These are phyloP conservation scores for Zaprionus bogoriensis DNA, from an alignment of 2,888 invertebrate species.

Conservation along the genomic window DNA sequence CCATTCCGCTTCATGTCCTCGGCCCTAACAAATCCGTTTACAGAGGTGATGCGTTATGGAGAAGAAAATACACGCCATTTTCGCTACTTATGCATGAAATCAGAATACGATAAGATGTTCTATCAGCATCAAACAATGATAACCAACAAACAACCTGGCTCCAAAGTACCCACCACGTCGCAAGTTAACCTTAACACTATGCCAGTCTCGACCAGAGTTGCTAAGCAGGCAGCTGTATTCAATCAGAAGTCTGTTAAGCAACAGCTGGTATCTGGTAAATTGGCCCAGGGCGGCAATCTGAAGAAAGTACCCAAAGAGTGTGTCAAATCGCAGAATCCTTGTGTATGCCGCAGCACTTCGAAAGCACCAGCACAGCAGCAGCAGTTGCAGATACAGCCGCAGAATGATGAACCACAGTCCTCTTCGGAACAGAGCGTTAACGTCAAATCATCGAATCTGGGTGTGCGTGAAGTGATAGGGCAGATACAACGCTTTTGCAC, in stretches of 20 bases:
- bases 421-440: constrained; percentile 65
- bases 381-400: constrained; percentile 14
- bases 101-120: constrained; percentile 82
- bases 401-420: constrained; percentile 40
- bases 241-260: constrained; percentile 33
- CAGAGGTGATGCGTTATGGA: constrained; percentile 80
- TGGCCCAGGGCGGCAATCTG: background rate
- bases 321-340: constrained; percentile 38
- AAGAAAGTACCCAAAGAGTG: constrained; percentile 16
- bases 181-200: too few relatives aligned
- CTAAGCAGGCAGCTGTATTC: constrained; percentile 28
- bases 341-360: constrained; percentile 52
- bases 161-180: constrained; percentile 24
- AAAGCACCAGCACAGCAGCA: constrained; percentile 26
- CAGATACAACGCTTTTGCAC: constrained; percentile 74
- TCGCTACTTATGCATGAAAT: constrained; percentile 82
- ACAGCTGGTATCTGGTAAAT: constrained; percentile 19
- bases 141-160: constrained; percentile 30
- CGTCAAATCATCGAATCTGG: constrained; percentile 73
- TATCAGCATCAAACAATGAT: constrained; percentile 79
- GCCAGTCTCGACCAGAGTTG: constrained; percentile 5
- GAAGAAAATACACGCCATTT: constrained; percentile 82
- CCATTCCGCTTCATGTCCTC: too few relatives aligned
- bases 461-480: constrained; percentile 74
- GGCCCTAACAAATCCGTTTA: background rate